These are phyloP conservation scores for Latrodectus elegans DNA, from an alignment of 2,888 invertebrate genomes.

Conservation along the genomic window DNA sequence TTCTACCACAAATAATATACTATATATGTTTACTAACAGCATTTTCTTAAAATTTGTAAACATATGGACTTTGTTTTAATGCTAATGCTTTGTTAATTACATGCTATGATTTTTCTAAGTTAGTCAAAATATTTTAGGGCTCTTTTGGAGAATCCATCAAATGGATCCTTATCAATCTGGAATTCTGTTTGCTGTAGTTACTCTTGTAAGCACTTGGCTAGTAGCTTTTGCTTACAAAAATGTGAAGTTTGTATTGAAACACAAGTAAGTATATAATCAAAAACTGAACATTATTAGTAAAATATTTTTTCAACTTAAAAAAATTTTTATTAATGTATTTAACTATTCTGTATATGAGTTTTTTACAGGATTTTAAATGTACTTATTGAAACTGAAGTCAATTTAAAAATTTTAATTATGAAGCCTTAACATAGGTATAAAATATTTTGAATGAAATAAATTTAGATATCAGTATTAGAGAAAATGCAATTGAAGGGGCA, in stretches of 20 bases:
- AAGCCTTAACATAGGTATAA: not conserved
- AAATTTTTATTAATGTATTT: not conserved
- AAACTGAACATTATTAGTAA: not conserved
- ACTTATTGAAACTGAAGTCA: not conserved
- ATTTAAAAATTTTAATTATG: not conserved
- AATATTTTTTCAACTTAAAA: not conserved
- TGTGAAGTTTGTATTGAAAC: conserved; percentile 97
- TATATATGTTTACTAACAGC: too few relatives aligned
- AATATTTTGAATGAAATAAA: not conserved
- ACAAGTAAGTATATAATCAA: conserved; percentile 80
- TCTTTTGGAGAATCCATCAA: conserved; percentile 98
- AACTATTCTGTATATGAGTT: not conserved
- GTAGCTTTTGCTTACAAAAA: conserved; percentile 97
- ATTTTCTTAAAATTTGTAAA: too few relatives aligned
- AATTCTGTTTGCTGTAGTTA: conserved; percentile 89
- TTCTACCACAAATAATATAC: too few relatives aligned
- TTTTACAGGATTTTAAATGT: not conserved
- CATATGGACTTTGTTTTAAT: too few relatives aligned
- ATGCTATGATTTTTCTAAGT: too few relatives aligned
- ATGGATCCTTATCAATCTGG: conserved; percentile 92
- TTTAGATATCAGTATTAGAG: not conserved
- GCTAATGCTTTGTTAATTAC: too few relatives aligned
- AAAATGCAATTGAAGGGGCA: not conserved
- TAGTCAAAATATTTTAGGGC: conserved; percentile 80
- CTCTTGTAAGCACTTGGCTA: conserved; percentile 91